Conservation (phyloP, 1,140 invertebrate genomes). For the Elymnias hypermnestra region DNA sequence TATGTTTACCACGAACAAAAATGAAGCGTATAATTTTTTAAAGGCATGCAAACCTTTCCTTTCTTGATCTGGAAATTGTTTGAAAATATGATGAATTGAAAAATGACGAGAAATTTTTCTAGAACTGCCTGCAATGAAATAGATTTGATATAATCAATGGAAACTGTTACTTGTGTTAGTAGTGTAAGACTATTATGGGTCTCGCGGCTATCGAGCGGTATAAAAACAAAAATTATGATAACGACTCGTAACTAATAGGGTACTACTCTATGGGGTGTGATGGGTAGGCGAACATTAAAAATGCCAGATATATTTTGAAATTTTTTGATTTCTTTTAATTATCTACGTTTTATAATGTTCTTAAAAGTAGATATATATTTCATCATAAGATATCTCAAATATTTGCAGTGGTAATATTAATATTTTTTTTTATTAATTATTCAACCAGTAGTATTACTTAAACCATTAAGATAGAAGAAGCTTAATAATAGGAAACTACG, state of each 20-base stretch:
- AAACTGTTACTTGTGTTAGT: constrained; percentile 33
- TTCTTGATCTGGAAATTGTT: not conserved
- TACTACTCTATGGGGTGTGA: constrained; percentile 35
- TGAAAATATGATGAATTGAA: too few species aligned
- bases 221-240: constrained; percentile 74
- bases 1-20: too few species aligned
- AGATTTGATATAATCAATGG: constrained; percentile 40
- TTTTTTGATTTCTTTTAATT: constrained; percentile 77
- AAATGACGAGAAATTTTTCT: constrained; percentile 2
- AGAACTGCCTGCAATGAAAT: not conserved
- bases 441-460: constrained; percentile 76
- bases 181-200: constrained; percentile 47
- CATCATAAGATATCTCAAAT: constrained; percentile 77
- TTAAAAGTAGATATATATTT: constrained; percentile 77
- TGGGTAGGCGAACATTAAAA: constrained; percentile 65
- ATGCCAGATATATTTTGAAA: constrained; percentile 71
- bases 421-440: constrained; percentile 67
- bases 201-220: constrained; percentile 22
- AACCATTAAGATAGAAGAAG: constrained; percentile 77
- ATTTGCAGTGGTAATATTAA: constrained; percentile 78
- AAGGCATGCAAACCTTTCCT: not conserved
- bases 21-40: not conserved
- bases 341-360: constrained; percentile 77
- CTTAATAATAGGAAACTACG: constrained; percentile 76
- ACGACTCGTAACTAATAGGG: constrained; percentile 15